These are phyloP conservation scores for Triops cancriformis DNA, from an alignment of 1,140 invertebrate species.

Conservation along the genomic window DNA sequence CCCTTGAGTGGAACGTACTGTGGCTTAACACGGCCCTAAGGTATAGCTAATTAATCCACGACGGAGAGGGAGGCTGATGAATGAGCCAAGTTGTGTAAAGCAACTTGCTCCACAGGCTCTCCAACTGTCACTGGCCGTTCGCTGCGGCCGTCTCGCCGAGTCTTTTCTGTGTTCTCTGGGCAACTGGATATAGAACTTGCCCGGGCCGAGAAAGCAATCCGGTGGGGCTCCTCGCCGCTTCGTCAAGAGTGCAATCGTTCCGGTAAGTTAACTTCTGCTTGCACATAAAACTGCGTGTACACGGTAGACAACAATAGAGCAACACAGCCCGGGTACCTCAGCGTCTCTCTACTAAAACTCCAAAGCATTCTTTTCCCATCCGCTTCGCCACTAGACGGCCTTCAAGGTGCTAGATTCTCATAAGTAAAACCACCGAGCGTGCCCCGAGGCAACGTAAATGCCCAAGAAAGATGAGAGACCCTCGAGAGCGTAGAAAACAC, in stretches of 20 bases:
- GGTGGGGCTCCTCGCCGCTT: not conserved
- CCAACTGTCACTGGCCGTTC: not conserved
- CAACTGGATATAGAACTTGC: not conserved
- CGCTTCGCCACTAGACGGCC: not conserved
- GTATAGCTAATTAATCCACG: not conserved
- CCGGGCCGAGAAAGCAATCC: not conserved
- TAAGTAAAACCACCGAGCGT: not conserved
- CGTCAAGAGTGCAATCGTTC: not conserved
- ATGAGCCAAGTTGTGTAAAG: not conserved
- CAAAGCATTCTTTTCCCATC: conserved; percentile 5
- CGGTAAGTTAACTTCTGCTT: not conserved
- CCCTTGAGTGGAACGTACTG: not conserved
- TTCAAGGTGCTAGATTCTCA: conserved; percentile 13
- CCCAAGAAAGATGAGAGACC: not conserved
- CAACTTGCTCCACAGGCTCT: conserved; percentile 3
- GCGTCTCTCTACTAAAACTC: not conserved
- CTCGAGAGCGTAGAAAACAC: not conserved
- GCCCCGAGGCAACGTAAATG: not conserved
- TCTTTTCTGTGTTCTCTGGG: not conserved
- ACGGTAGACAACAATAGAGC: not conserved
- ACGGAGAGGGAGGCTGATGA: not conserved
- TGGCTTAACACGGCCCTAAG: not conserved
- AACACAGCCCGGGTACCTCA: not conserved
- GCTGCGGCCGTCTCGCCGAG: not conserved
- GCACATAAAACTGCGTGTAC: not conserved